Conservation (phyloP, 2,113 vertebrate genomes). For the Aspiorhynchus laticeps region DNA sequence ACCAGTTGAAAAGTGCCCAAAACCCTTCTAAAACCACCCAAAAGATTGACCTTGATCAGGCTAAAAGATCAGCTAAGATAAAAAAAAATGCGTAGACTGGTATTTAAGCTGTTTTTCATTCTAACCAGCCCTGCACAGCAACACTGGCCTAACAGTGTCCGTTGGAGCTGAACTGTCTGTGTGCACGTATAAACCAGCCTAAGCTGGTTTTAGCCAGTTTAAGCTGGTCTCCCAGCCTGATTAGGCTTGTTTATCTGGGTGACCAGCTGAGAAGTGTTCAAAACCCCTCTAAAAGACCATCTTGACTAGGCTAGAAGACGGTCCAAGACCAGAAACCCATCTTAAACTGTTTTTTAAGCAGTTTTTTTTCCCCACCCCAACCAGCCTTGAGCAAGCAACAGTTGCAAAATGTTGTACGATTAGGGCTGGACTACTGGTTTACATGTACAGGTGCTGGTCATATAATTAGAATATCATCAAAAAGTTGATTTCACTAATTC, state of each 20-base stretch:
- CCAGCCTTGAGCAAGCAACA: not conserved
- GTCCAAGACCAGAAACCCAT: not conserved
- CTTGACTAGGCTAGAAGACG: not conserved
- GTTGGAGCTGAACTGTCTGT: not conserved
- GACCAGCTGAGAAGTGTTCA: not conserved
- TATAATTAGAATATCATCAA: no score
- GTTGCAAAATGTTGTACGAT: not conserved
- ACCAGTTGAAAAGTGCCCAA: not conserved
- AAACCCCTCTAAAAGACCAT: not conserved
- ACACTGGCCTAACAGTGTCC: not conserved
- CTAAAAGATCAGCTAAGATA: not conserved
- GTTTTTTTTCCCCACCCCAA: not conserved
- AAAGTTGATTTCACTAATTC: no score
- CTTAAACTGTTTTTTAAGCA: not conserved
- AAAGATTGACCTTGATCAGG: not conserved
- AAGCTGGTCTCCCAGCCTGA: not conserved
- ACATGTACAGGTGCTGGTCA: no score
- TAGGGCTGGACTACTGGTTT: not conserved
- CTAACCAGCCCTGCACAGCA: not conserved
- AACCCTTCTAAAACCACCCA: not conserved
- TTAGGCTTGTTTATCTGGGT: not conserved
- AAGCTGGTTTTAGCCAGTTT: no score
- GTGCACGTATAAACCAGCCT: not conserved
- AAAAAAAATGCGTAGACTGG: not conserved
- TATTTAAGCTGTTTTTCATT: not conserved